phyloP scores from a whole-genome alignment of 2,113 vertebrate species.

The Apteryx mantelli region DNA sequence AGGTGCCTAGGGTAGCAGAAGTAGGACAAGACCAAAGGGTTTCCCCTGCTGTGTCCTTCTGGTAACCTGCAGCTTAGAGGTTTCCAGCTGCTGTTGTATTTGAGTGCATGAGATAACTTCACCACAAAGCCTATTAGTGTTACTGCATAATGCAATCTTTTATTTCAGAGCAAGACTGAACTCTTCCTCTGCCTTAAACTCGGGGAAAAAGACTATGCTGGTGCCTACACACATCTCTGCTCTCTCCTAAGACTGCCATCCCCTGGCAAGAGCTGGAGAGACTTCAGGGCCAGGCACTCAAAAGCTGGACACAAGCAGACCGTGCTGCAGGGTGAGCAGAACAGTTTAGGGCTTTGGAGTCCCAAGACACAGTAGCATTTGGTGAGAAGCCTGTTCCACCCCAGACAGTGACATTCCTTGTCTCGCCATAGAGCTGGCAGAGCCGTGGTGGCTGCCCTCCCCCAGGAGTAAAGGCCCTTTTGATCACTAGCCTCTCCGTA shows the following conservation, averaged over 20 bases:
- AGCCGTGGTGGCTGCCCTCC: neutral
- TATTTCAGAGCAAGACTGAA: neutral
- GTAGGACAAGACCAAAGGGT: rapidly evolving
- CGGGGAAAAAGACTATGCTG: rapidly evolving
- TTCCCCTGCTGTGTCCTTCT: neutral
- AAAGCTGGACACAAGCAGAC: neutral
- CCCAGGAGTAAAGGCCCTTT: neutral
- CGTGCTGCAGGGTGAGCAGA: neutral
- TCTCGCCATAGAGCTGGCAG: neutral
- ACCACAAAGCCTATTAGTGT: neutral
- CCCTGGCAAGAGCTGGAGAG: neutral
- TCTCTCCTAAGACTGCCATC: neutral
- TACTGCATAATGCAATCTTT: neutral
- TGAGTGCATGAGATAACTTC: rapidly evolving
- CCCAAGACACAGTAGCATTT: neutral
- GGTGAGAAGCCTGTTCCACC: neutral
- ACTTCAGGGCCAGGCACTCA: rapidly evolving
- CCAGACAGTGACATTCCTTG: neutral
- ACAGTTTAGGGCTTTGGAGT: neutral
- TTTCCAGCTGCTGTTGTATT: rapidly evolving
- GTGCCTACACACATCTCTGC: neutral
- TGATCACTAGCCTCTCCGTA: neutral
- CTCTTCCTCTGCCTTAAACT: too few species aligned
- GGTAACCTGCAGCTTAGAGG: neutral
- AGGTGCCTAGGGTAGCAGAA: rapidly evolving